Evolutionary conservation across 2,113 vertebrate species (phyloP).

Genomic region (Callipepla californica): DNA sequence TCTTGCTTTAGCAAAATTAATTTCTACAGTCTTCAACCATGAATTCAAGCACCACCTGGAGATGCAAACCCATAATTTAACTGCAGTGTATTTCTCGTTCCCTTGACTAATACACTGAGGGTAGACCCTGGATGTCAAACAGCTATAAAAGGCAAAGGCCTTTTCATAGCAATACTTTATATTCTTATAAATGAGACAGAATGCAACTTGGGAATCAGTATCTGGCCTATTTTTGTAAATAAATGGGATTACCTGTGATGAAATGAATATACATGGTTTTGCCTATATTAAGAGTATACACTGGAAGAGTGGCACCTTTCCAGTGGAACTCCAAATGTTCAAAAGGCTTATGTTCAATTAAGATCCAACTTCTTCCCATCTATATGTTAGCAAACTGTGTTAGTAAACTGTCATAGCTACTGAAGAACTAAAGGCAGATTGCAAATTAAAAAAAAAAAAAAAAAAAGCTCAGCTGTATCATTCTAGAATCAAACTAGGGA

Average conservation of each 20-base stretch:
- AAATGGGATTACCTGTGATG: constrained; percentile 7
- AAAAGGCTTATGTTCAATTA: not conserved
- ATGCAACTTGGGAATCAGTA: not conserved
- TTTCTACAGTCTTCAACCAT: constrained; percentile 50
- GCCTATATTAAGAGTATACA: not conserved
- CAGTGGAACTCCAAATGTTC: not conserved
- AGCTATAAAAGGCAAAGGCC: constrained; percentile 11
- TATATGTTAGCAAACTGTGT: not conserved
- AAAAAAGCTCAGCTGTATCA: not conserved
- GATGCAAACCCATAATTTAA: constrained; percentile 57
- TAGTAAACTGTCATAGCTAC: not conserved
- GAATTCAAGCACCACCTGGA: constrained; percentile 63
- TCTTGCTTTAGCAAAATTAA: constrained; percentile 69
- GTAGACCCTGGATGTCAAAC: not conserved
- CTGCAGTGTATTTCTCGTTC: constrained; percentile 31
- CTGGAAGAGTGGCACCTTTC: not conserved
- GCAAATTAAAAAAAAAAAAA: not conserved
- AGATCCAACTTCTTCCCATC: not conserved
- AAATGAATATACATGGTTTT: not conserved
- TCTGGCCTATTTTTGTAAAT: not conserved
- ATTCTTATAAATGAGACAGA: not conserved
- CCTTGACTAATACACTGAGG: not conserved
- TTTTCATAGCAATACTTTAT: not conserved
- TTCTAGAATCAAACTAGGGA: not conserved
- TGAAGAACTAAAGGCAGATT: not conserved